Evolutionary conservation across 2,888 invertebrate genomes (phyloP).

Genomic region (Cheilosia pagana): DNA sequence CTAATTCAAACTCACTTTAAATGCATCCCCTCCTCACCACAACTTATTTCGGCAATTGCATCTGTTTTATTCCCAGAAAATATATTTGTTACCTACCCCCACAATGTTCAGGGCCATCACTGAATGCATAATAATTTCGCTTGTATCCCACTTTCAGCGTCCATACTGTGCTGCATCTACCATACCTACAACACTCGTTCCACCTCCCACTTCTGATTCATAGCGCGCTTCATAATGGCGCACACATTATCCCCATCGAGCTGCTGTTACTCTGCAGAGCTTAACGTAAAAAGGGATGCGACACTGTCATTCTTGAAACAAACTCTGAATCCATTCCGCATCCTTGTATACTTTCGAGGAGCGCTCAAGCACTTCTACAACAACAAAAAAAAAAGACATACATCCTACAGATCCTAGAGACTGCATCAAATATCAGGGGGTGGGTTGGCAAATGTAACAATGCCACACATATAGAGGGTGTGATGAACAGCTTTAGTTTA

Average conservation of each 20-base stretch:
- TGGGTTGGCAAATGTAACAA: slow-evolving; percentile 39
- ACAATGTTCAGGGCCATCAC: slow-evolving; percentile 5
- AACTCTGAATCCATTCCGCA: slow-evolving; percentile 65
- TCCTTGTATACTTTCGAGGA: slow-evolving; percentile 63
- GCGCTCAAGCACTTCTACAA: slow-evolving; percentile 35
- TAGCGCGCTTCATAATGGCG: slow-evolving; percentile 46
- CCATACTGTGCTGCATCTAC: slow-evolving; percentile 16
- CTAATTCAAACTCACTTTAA: too few species aligned
- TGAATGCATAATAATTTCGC: slow-evolving; percentile 55
- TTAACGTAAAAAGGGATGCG: slow-evolving; percentile 67
- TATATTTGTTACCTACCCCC: neutral
- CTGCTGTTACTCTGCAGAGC: slow-evolving; percentile 61
- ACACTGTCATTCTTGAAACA: slow-evolving; percentile 72
- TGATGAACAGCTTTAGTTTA: slow-evolving; percentile 70
- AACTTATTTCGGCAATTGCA: slow-evolving; percentile 10
- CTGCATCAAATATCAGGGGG: slow-evolving; percentile 62
- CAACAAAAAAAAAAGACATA: slow-evolving; percentile 20
- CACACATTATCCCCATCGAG: slow-evolving; percentile 51
- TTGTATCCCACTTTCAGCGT: slow-evolving; percentile 23
- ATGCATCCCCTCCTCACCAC: neutral
- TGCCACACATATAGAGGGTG: slow-evolving; percentile 27
- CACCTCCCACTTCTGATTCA: slow-evolving; percentile 34
- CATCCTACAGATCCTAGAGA: neutral
- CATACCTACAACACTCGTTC: too few species aligned
- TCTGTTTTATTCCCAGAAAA: slow-evolving; percentile 1